Evolutionary conservation across 2,113 vertebrate species (phyloP).

Genomic region (Mormyrus iriodes): DNA sequence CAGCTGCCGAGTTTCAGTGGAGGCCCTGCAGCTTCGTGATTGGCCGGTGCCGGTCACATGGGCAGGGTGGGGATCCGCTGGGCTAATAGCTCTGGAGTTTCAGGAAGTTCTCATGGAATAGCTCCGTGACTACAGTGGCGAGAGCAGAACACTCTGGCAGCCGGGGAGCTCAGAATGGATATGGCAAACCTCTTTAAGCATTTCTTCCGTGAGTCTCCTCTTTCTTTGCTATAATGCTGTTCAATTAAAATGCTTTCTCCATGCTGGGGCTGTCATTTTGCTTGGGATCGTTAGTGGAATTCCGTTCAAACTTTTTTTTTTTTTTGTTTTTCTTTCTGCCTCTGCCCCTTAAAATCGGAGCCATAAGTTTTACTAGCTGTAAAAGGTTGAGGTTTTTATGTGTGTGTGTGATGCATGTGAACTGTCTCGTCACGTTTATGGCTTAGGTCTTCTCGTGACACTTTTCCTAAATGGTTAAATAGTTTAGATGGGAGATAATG

Average conservation of each 20-base stretch:
- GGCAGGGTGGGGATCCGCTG: conserved; percentile 28
- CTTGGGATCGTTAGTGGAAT: not conserved
- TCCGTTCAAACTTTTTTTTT: not conserved
- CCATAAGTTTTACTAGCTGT: not conserved
- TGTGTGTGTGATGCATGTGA: not conserved
- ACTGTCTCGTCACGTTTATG: not conserved
- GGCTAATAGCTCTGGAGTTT: conserved; percentile 36
- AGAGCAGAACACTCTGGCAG: not conserved
- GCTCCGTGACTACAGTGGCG: conserved; percentile 6
- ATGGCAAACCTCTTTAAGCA: conserved; percentile 25
- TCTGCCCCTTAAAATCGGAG: not conserved
- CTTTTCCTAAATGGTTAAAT: not conserved
- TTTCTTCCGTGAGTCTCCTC: conserved; percentile 11
- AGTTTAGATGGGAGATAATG: not conserved
- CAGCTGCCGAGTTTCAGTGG: conserved; percentile 23
- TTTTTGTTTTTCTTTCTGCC: not conserved
- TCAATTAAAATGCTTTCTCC: not conserved
- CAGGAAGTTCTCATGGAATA: conserved; percentile 36
- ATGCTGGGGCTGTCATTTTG: not conserved
- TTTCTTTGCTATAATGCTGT: not conserved
- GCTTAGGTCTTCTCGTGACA: not conserved
- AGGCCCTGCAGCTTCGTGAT: conserved; percentile 6
- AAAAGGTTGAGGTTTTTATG: not conserved
- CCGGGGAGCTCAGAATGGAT: conserved; percentile 12
- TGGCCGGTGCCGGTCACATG: conserved; percentile 28